phyloP scores from a whole-genome alignment of 2,113 vertebrate genomes.

The Perca schrenkii region DNA sequence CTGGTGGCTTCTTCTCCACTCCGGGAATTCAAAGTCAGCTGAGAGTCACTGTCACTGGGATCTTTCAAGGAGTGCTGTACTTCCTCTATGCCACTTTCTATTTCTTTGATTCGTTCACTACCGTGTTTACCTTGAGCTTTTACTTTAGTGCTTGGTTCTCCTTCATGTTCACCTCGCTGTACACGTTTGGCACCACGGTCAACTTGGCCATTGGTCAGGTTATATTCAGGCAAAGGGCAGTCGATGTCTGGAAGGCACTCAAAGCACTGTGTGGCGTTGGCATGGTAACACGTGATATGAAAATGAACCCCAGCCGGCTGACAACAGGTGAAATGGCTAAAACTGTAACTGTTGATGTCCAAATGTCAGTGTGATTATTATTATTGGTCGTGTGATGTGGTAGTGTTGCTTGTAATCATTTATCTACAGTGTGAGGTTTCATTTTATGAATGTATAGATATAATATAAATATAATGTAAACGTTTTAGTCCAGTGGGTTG shows the following conservation, averaged over 20 bases:
- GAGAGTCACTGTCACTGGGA: constrained; percentile 28
- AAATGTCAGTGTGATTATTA: background rate
- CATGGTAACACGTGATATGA: constrained; percentile 1
- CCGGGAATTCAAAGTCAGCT: constrained; percentile 13
- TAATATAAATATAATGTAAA: background rate
- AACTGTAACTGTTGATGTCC: background rate
- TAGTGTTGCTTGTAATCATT: background rate
- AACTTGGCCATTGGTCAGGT: constrained; percentile 46
- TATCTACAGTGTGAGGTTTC: background rate
- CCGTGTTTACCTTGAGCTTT: rapidly evolving
- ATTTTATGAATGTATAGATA: background rate
- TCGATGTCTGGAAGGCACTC: background rate
- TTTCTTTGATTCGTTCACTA: rapidly evolving
- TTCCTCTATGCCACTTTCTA: background rate
- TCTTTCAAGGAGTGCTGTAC: constrained; percentile 28
- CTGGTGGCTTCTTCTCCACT: background rate
- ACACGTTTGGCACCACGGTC: constrained; percentile 26
- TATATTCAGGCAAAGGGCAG: constrained; percentile 15
- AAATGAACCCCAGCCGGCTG: background rate
- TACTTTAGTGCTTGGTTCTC: rapidly evolving
- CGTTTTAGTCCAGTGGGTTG: background rate
- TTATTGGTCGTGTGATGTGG: background rate
- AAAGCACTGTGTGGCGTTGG: constrained; percentile 7
- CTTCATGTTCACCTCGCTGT: background rate
- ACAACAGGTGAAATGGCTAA: background rate